Evolutionary conservation across 2,113 vertebrate genomes (phyloP).

Genomic region (Heloderma charlesbogerti): DNA sequence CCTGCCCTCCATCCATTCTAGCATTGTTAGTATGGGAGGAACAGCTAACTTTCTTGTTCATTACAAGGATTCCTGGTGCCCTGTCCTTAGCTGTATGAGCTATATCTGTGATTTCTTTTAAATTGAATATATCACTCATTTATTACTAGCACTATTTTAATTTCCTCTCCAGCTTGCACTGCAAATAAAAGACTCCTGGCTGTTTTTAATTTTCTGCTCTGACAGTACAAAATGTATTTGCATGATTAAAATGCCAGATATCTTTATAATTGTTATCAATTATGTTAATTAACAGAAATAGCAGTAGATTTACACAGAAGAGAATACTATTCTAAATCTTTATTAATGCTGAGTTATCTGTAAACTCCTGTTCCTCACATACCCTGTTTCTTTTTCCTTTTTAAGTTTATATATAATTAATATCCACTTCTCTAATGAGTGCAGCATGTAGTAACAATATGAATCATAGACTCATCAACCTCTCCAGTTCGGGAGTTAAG

Average conservation of each 20-base stretch:
- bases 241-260: constrained; percentile 79
- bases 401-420: constrained; percentile 60
- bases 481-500: constrained; percentile 32
- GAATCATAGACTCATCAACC: constrained; percentile 8
- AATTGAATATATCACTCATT: constrained; percentile 55
- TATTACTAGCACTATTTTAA: constrained; percentile 67
- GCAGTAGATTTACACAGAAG: constrained; percentile 58
- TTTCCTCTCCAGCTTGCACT: constrained; percentile 69
- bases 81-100: constrained; percentile 27
- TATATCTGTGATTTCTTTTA: constrained; percentile 54
- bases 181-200: constrained; percentile 72
- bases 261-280: constrained; percentile 77
- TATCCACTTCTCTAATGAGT: constrained; percentile 46
- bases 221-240: constrained; percentile 74
- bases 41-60: constrained; percentile 25
- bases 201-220: constrained; percentile 76
- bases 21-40: not conserved
- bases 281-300: constrained; percentile 79
- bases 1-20: not conserved
- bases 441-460: constrained; percentile 6
- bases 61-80: not conserved
- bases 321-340: constrained; percentile 55
- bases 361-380: constrained; percentile 50
- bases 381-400: constrained; percentile 18
- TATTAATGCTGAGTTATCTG: constrained; percentile 59